These are phyloP conservation scores for Betta splendens DNA, from an alignment of 2,797 vertebrate genomes.

Conservation along the genomic window DNA sequence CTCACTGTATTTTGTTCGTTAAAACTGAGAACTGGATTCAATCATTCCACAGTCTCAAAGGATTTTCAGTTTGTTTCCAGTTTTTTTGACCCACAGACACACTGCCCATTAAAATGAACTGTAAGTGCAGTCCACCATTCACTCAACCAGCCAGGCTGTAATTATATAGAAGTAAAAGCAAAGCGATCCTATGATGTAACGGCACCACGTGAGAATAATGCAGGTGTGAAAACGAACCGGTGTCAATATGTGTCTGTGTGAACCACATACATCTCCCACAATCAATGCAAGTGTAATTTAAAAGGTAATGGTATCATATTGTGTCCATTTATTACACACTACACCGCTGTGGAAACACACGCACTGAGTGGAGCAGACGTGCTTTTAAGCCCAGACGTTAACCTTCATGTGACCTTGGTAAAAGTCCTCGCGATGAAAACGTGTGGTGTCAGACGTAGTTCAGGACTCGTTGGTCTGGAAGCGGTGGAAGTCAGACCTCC, in stretches of 20 bases:
- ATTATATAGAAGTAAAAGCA: constrained; percentile 12
- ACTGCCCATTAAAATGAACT: constrained; percentile 19
- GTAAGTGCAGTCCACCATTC: constrained; percentile 5
- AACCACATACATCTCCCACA: neutral
- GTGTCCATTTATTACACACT: neutral
- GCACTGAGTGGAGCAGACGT: constrained; percentile 4
- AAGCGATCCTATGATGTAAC: neutral
- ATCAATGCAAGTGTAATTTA: neutral
- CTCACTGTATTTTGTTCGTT: constrained; percentile 1
- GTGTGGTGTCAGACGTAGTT: neutral
- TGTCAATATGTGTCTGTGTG: neutral
- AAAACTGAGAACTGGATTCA: constrained; percentile 3
- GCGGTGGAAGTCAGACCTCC: no score
- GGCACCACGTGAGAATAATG: neutral
- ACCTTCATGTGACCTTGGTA: constrained; percentile 3
- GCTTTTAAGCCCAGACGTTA: constrained; percentile 3
- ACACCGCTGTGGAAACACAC: neutral
- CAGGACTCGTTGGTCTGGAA: neutral
- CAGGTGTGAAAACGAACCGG: neutral
- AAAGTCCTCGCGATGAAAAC: neutral
- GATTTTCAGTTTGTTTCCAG: constrained; percentile 8
- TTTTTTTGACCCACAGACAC: constrained; percentile 11
- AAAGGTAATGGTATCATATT: neutral
- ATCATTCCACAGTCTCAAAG: constrained; percentile 11
- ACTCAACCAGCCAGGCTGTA: constrained; percentile 1